Conservation (phyloP, 2,113 vertebrate species). For the Todiramphus saurophagus region DNA sequence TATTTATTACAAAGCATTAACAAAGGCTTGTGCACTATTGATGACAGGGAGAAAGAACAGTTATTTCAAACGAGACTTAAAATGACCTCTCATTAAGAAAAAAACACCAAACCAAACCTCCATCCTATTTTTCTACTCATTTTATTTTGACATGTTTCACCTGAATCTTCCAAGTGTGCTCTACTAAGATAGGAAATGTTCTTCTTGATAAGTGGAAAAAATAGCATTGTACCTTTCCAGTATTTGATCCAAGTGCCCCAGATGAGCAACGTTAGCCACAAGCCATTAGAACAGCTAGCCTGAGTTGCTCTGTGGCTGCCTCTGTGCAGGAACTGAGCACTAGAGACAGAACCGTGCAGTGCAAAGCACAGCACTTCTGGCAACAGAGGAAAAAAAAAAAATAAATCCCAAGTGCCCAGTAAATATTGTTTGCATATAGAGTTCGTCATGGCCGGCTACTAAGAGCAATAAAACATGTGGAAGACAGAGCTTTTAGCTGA, state of each 20-base stretch:
- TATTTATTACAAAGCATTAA: background rate
- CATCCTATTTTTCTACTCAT: background rate
- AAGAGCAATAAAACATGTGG: background rate
- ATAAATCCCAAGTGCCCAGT: background rate
- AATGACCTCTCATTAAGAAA: background rate
- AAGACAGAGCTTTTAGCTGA: background rate
- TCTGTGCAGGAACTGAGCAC: background rate
- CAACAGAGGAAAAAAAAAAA: slow-evolving; percentile 30
- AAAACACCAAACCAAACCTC: fast-evolving
- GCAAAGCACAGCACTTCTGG: background rate
- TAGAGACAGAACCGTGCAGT: background rate
- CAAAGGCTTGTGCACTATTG: background rate
- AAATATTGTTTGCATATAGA: slow-evolving; percentile 23
- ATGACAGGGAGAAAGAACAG: background rate
- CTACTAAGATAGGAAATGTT: background rate
- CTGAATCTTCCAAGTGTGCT: background rate
- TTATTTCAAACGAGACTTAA: background rate
- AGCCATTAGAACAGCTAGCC: background rate
- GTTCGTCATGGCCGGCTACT: background rate
- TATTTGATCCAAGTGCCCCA: background rate
- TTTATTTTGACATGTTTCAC: background rate
- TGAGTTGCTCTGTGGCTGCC: background rate
- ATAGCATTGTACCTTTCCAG: background rate
- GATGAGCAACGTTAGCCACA: background rate
- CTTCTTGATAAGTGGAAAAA: background rate